Evolutionary conservation across 2,888 invertebrate species (phyloP).

Genomic region (Spodoptera picta): DNA sequence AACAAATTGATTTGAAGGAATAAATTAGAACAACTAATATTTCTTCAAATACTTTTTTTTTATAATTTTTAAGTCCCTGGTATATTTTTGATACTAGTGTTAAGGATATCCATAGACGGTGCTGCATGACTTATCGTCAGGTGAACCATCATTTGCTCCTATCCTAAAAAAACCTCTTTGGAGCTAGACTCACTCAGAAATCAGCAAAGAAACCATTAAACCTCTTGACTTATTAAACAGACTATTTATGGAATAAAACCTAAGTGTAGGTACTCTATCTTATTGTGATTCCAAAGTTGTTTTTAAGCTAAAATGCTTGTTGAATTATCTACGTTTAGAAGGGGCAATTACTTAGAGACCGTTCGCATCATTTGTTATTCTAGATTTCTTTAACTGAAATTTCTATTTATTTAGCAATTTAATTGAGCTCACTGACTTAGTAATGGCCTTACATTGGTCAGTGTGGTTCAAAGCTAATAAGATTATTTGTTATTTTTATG

Average conservation of each 20-base stretch:
- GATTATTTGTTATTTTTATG: neutral
- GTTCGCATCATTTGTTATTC: slow-evolving; percentile 52
- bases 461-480: neutral
- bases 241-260: neutral
- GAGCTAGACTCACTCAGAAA: too few relatives aligned
- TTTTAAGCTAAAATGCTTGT: slow-evolving; percentile 40
- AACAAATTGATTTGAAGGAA: too few relatives aligned
- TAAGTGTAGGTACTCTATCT: slow-evolving; percentile 11
- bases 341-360: slow-evolving; percentile 56
- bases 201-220: too few relatives aligned
- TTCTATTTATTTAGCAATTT: slow-evolving; percentile 35
- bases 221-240: slow-evolving; percentile 2
- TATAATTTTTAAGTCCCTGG: too few relatives aligned
- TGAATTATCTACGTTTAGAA: slow-evolving; percentile 49
- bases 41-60: too few relatives aligned
- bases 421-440: slow-evolving; percentile 28
- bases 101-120: too few relatives aligned
- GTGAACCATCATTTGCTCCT: too few relatives aligned
- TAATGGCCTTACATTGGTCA: neutral
- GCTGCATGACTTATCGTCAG: too few relatives aligned
- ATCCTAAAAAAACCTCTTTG: too few relatives aligned
- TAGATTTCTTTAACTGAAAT: slow-evolving; percentile 38
- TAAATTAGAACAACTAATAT: too few relatives aligned
- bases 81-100: too few relatives aligned
- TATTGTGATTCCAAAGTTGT: slow-evolving; percentile 44